Evolutionary conservation across 2,888 invertebrate genomes (phyloP).

Genomic region (Sarcophaga rosellei): DNA sequence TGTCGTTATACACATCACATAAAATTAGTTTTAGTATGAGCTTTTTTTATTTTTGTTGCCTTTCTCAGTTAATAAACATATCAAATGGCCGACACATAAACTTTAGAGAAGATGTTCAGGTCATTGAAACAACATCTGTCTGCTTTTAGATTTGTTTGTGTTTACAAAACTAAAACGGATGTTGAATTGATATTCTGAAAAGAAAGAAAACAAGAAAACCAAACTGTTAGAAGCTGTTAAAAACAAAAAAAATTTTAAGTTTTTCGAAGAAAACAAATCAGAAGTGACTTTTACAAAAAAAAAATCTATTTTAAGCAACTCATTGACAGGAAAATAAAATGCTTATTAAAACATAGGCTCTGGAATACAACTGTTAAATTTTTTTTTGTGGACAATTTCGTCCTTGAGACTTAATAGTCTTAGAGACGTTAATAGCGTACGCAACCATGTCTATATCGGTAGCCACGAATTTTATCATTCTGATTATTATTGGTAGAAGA

Average conservation of each 20-base stretch:
- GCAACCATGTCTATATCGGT: too few relatives aligned
- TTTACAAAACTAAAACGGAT: neutral
- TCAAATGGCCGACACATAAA: neutral
- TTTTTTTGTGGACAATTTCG: too few relatives aligned
- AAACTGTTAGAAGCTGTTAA: neutral
- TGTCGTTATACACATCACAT: neutral
- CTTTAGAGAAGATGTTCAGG: neutral
- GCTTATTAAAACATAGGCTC: too few relatives aligned
- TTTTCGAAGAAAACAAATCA: too few relatives aligned
- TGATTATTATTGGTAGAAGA: too few relatives aligned
- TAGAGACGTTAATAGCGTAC: too few relatives aligned
- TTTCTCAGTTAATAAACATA: neutral
- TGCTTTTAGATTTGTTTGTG: neutral
- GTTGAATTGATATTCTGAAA: neutral
- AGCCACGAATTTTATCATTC: too few relatives aligned
- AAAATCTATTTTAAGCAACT: neutral
- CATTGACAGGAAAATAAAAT: too few relatives aligned
- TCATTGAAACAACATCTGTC: neutral
- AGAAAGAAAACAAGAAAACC: neutral
- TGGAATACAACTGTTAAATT: too few relatives aligned
- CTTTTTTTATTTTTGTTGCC: neutral
- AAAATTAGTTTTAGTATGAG: neutral
- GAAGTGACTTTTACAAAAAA: neutral
- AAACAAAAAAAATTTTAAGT: neutral
- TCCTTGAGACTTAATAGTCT: too few relatives aligned